A percentile compares a stretch with the other conserved stretches of the same genome.
Conservation (phyloP, 2,888 invertebrate species). For the Amaurobius ferox region DNA sequence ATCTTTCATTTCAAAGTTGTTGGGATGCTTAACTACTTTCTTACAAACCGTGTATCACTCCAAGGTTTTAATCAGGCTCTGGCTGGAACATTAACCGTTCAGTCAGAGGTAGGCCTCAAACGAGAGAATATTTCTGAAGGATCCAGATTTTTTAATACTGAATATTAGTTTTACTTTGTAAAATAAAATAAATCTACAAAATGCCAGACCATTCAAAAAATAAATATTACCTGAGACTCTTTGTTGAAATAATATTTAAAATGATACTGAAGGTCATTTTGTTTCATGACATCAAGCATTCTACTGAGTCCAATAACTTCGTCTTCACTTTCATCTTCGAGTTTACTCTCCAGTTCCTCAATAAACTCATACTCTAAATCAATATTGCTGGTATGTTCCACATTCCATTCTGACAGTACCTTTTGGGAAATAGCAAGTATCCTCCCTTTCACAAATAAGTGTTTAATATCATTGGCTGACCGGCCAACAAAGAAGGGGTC, state of each 20-base stretch:
- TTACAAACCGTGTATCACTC: too few relatives aligned
- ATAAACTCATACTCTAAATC: not conserved
- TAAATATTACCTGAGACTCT: not conserved
- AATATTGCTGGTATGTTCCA: not conserved
- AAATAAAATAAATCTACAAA: too few relatives aligned
- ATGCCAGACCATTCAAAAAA: too few relatives aligned
- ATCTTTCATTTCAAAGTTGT: too few relatives aligned
- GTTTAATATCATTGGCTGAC: not conserved
- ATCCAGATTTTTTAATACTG: too few relatives aligned
- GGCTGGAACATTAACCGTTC: too few relatives aligned
- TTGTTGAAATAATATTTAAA: constrained; percentile 6
- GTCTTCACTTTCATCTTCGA: not conserved
- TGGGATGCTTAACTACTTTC: too few relatives aligned
- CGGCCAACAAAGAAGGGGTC: not conserved
- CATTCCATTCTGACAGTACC: not conserved
- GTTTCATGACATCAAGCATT: not conserved
- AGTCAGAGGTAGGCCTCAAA: too few relatives aligned
- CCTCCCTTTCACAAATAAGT: not conserved
- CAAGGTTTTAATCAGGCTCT: too few relatives aligned
- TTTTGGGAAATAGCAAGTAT: not conserved
- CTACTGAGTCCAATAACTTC: too few relatives aligned
- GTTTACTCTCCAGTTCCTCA: not conserved
- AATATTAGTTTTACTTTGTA: too few relatives aligned
- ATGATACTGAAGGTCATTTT: constrained; percentile 4
- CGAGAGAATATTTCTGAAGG: too few relatives aligned